These are phyloP conservation scores for Panthera leo DNA, from an alignment of 2,113 vertebrate species.

Conservation along the genomic window DNA sequence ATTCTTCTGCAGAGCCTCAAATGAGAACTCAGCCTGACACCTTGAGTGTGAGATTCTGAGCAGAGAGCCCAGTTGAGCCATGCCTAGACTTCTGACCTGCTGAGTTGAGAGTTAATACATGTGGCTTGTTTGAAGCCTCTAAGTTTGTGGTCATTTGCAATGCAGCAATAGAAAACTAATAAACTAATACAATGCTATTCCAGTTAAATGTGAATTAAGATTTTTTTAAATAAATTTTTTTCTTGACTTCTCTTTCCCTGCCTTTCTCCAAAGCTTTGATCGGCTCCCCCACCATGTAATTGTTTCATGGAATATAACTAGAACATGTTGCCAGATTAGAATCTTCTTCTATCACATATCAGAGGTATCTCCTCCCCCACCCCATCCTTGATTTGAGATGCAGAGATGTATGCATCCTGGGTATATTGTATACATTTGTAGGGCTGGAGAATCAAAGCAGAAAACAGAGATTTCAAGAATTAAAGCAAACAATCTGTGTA, in stretches of 20 bases:
- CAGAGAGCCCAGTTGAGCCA: neutral
- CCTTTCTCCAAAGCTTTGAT: neutral
- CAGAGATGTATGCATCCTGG: constrained; percentile 40
- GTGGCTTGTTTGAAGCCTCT: neutral
- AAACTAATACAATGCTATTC: neutral
- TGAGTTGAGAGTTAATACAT: neutral
- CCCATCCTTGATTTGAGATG: constrained; percentile 10
- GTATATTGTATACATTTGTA: neutral
- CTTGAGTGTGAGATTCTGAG: neutral
- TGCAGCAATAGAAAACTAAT: neutral
- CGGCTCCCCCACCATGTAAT: neutral
- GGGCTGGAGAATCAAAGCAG: constrained; percentile 60
- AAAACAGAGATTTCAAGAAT: constrained; percentile 49
- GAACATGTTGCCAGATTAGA: constrained; percentile 53
- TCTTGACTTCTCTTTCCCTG: neutral
- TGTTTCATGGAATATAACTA: constrained; percentile 57
- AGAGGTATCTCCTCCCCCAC: neutral
- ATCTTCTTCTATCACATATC: neutral
- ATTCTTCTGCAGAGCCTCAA: neutral
- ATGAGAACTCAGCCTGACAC: neutral
- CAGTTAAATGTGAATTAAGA: neutral
- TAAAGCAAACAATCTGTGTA: constrained; percentile 62
- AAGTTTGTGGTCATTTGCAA: neutral
- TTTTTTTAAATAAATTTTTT: neutral
- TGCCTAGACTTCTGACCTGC: neutral